Percentiles rank a stretch among this genome's conserved stretches.
phyloP scores from a whole-genome alignment of 2,113 vertebrate species.

The Chaetodon trifascialis region DNA sequence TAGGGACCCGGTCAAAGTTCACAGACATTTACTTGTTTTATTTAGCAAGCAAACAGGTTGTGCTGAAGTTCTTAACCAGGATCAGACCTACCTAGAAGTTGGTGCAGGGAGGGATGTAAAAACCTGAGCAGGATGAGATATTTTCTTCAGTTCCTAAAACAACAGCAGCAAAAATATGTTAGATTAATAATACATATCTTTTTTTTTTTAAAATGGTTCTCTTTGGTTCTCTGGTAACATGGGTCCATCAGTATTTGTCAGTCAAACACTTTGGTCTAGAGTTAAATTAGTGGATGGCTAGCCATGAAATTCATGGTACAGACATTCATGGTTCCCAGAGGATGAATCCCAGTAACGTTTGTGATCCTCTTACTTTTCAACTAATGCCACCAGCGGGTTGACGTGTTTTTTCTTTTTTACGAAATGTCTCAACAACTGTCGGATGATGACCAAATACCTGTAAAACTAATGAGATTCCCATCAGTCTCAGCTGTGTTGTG shows the following conservation, averaged over 20 bases:
- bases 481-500: too few species aligned
- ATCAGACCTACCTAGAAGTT: conserved; percentile 40
- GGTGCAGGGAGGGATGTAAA: conserved; percentile 20
- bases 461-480: too few species aligned
- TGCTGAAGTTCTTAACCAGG: neutral
- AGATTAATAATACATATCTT: neutral
- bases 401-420: neutral
- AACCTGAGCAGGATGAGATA: conserved; percentile 9
- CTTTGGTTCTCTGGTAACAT: neutral
- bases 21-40: neutral
- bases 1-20: conserved; percentile 30
- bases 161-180: conserved; percentile 1
- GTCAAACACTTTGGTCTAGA: neutral
- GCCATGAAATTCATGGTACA: neutral
- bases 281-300: neutral
- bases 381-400: neutral
- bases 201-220: neutral
- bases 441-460: too few species aligned
- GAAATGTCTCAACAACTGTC: neutral
- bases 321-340: neutral
- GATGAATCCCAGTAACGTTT: neutral
- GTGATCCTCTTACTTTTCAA: neutral
- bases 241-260: neutral
- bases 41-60: neutral
- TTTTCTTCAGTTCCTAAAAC: conserved; percentile 58